Conservation (phyloP, 2,113 vertebrate genomes). For the Cavia porcellus region DNA sequence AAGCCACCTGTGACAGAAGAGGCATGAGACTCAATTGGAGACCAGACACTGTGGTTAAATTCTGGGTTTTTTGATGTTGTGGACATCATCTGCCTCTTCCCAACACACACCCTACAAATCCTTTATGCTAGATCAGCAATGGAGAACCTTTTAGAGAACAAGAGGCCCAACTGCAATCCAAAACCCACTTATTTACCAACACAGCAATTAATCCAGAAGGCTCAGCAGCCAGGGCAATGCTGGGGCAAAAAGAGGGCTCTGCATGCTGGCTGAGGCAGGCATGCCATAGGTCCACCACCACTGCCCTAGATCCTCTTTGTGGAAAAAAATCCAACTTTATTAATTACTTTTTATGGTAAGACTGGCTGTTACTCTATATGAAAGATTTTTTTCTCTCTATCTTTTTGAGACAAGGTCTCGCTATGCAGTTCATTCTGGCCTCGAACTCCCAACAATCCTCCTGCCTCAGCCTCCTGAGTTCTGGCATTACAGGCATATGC, state of each 20-base stretch:
- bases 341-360: not conserved
- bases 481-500: no score
- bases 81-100: not conserved
- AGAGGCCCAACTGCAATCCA: not conserved
- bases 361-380: not conserved
- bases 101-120: not conserved
- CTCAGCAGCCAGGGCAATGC: not conserved
- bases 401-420: no score
- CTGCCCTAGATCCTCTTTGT: not conserved
- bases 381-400: not conserved
- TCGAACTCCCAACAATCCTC: no score
- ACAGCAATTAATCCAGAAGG: not conserved
- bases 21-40: not conserved
- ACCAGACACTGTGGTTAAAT: not conserved
- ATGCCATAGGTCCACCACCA: not conserved
- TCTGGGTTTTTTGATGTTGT: not conserved
- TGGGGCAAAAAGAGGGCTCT: not conserved
- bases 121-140: not conserved
- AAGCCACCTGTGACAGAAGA: not conserved
- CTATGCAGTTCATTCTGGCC: no score
- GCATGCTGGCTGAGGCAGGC: no score
- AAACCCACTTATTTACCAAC: not conserved
- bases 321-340: conserved; percentile 47
- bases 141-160: not conserved
- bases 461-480: no score